These are phyloP conservation scores for Acromyrmex echinatior DNA, from an alignment of 1,140 invertebrate species.

Conservation along the genomic window DNA sequence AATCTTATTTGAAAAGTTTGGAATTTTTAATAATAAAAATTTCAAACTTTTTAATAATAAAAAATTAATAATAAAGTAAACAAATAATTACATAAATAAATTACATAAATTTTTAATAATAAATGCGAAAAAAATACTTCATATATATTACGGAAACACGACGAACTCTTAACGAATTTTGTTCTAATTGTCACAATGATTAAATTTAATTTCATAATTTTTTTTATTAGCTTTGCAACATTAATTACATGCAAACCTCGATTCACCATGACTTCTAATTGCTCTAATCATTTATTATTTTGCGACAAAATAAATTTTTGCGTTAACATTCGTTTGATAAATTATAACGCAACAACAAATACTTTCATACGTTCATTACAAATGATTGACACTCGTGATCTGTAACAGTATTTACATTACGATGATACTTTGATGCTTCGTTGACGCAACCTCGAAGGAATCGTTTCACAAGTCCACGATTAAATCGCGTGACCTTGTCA, in stretches of 20 bases:
- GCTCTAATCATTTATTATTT: background rate
- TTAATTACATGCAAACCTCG: background rate
- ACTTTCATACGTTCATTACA: background rate
- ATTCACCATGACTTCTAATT: background rate
- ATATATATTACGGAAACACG: background rate
- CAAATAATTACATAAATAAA: background rate
- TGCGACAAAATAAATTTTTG: background rate
- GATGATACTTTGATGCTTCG: slow-evolving; percentile 1
- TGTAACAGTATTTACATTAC: slow-evolving; percentile 45
- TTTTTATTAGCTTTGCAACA: background rate
- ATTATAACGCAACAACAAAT: background rate
- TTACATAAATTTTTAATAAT: background rate
- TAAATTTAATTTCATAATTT: slow-evolving; percentile 19
- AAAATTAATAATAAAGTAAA: too few species aligned
- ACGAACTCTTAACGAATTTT: background rate
- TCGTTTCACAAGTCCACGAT: slow-evolving; percentile 56
- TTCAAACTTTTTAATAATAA: slow-evolving; percentile 5
- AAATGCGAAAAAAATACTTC: background rate
- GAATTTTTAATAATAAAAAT: slow-evolving; percentile 23
- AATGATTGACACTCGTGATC: slow-evolving; percentile 30
- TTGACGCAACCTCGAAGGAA: slow-evolving; percentile 46
- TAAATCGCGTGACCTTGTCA: slow-evolving; percentile 60
- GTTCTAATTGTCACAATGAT: background rate
- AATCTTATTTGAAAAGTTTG: background rate
- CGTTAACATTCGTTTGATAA: background rate